phyloP scores from a whole-genome alignment of 2,113 vertebrate species.

The Malurus cyaneus region DNA sequence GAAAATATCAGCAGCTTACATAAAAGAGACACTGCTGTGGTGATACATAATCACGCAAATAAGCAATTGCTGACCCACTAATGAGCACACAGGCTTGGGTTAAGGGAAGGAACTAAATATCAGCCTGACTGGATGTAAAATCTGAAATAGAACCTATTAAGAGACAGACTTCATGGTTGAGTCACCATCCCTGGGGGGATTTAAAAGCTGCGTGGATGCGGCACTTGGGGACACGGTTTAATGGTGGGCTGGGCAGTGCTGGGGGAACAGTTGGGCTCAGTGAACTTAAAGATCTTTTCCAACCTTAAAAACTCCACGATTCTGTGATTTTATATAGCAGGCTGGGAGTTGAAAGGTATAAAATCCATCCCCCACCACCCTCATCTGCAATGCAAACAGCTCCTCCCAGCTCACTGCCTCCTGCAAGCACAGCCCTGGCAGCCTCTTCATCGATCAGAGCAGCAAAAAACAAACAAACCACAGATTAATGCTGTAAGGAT shows the following conservation, averaged over 20 bases:
- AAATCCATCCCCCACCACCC: neutral
- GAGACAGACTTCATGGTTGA: neutral
- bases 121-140: neutral
- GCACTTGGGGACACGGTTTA: neutral
- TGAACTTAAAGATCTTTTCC: neutral
- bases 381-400: neutral
- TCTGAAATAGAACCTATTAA: neutral
- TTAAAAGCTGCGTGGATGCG: neutral
- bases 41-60: conserved; percentile 12
- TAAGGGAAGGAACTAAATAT: neutral
- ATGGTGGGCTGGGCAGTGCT: neutral
- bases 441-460: neutral
- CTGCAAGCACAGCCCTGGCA: conserved; percentile 19
- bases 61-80: conserved; percentile 14
- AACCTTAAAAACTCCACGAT: neutral
- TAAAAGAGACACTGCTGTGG: neutral
- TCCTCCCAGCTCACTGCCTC: neutral
- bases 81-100: neutral
- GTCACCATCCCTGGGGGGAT: neutral
- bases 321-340: neutral
- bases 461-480: conserved; percentile 16
- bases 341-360: neutral
- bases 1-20: neutral
- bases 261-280: neutral
- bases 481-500: neutral